Evolutionary conservation across 2,888 invertebrate genomes (phyloP).

Genomic region (Leucophenga montana): DNA sequence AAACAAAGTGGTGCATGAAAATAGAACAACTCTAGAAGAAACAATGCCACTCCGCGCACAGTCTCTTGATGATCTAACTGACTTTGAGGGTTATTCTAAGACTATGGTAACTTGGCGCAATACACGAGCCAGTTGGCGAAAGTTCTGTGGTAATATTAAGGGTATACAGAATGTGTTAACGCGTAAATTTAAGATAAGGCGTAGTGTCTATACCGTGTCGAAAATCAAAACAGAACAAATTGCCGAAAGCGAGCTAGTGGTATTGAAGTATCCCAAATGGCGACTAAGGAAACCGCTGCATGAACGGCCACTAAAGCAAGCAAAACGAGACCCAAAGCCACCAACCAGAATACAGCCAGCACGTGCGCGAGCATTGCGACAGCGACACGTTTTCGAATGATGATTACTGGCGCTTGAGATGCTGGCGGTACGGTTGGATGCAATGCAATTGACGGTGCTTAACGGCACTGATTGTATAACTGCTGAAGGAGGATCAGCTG

Average conservation of each 20-base stretch:
- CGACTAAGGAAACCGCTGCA: conserved; percentile 30
- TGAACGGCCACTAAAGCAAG: conserved; percentile 18
- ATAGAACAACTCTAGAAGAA: conserved; percentile 20
- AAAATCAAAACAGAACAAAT: conserved; percentile 43
- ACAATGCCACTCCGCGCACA: background rate
- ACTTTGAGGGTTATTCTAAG: conserved; percentile 39
- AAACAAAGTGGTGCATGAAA: conserved; percentile 8
- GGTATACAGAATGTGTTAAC: conserved; percentile 61
- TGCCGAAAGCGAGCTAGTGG: conserved; percentile 36
- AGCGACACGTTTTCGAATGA: conserved; percentile 67
- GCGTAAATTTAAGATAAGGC: conserved; percentile 58
- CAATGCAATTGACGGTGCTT: background rate
- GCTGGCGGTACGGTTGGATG: background rate
- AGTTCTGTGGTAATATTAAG: conserved; percentile 55
- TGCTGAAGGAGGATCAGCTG: too few relatives aligned
- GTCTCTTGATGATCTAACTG: conserved; percentile 37
- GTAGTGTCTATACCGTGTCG: conserved; percentile 49
- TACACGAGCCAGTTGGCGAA: conserved; percentile 54
- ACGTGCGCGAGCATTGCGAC: conserved; percentile 61
- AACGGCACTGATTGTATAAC: background rate
- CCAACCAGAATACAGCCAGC: conserved; percentile 58
- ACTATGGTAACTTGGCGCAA: conserved; percentile 38
- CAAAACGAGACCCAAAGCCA: background rate
- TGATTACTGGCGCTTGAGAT: conserved; percentile 37
- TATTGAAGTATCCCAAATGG: conserved; percentile 40